Evolutionary conservation across 2,888 invertebrate species (phyloP), one percentile per base, ranked within the genome.

Genomic region (Norana najaformis): DNA sequence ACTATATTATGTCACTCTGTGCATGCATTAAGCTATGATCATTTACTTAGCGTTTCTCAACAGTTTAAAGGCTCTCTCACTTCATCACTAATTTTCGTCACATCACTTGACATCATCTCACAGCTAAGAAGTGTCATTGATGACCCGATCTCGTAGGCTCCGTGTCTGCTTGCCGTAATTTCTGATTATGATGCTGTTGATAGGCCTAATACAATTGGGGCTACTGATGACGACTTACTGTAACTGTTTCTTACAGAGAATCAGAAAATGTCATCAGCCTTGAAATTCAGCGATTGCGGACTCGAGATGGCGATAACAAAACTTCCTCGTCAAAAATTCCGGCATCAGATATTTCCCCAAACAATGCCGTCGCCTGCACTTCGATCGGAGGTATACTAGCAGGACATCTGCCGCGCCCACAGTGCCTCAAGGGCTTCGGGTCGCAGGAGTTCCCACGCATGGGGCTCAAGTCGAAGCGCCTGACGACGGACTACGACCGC

Each of bases 391-490:
- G 39, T 83, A 89, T 53, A 83, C 89, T 83, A 38, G 53, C 83
- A 23, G 89, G 83, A 16, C 39, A 83, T 83, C 89, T 69, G 30
- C 83, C 38, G 16, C 83, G 39, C 1, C 39, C 89, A 0, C 82
- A 69, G n/a, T 83, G 83, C 35, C 89, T 69, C 83, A 35, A 37
- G 85, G 85, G n/a, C 13, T 85, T 85, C 85, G 85, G 85, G 23
- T 85, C 85, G 85, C 85, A 85, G 85, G 85, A 85, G 36, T 85
- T 85, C 37, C 85, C 85, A 18, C 85, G 85, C 85, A 85, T 85
- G 85, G 85, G 85, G 20, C 36, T 85, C 36, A 85, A 35, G 36
- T 85, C 85, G 85, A 85, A 85, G 37, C 85, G 85, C 20, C 85
- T 0, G 85, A 37, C 85, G 20, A 20, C 36, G 36, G 85, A 85